Conservation (phyloP, 2,797 vertebrate species). For the Pseudochirops cupreus region DNA sequence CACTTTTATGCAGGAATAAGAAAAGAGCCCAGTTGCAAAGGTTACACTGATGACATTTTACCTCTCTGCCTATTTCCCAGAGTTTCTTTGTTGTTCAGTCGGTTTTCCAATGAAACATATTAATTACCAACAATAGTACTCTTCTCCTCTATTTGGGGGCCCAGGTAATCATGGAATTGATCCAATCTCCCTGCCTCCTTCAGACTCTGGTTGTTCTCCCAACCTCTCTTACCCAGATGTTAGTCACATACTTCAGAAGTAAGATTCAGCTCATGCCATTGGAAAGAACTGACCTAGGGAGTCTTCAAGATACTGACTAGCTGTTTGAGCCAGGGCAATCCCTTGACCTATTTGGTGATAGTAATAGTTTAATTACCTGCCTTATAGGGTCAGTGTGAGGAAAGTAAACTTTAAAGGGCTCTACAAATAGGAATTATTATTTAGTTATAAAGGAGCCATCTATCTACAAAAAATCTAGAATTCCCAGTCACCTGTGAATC, state of each 20-base stretch:
- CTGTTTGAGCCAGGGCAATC: not conserved
- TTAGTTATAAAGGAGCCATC: not conserved
- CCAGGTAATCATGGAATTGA: not conserved
- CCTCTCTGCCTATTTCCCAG: not conserved
- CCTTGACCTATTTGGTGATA: not conserved
- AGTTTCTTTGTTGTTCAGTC: not conserved
- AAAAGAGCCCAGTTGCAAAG: not conserved
- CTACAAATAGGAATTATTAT: not conserved
- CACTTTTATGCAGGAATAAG: accelerated
- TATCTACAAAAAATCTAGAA: not conserved
- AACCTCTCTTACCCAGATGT: not conserved
- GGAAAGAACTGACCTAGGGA: not conserved
- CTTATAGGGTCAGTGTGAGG: not conserved
- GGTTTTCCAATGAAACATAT: not conserved
- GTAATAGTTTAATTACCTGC: not conserved
- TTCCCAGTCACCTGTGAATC: slow-evolving; percentile 84
- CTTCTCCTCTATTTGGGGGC: accelerated
- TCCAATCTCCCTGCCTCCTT: not conserved
- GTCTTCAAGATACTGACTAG: not conserved
- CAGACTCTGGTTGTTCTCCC: not conserved
- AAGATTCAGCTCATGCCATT: not conserved
- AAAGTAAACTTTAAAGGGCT: not conserved
- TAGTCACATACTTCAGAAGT: not conserved
- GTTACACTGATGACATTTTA: not conserved
- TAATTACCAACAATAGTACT: not conserved